phyloP scores from a whole-genome alignment of 1,140 invertebrate genomes.

The Marisa cornuarietis region DNA sequence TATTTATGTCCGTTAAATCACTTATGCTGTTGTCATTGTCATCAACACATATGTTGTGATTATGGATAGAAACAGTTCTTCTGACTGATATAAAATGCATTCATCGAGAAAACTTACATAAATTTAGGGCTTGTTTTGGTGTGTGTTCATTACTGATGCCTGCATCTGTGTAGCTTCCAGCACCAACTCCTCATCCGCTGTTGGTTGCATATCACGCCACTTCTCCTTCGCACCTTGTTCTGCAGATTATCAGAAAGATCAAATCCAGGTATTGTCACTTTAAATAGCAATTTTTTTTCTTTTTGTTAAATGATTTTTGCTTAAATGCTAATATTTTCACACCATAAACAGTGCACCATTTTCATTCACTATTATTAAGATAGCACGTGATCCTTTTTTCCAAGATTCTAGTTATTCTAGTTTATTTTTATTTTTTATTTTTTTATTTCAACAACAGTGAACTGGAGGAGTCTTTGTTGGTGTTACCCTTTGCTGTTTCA shows the following conservation, averaged over 20 bases:
- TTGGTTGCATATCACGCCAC: conserved; percentile 81
- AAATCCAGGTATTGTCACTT: conserved; percentile 69
- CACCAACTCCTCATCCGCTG: conserved; percentile 71
- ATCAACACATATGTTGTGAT: not conserved
- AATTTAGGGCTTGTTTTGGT: not conserved
- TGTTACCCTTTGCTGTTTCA: conserved; percentile 85
- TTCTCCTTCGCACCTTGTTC: conserved; percentile 81
- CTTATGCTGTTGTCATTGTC: not conserved
- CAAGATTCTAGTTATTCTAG: no score
- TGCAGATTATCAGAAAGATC: conserved; percentile 82
- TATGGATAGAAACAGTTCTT: not conserved
- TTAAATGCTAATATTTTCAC: not conserved
- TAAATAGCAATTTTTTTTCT: not conserved
- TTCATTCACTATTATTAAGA: no score
- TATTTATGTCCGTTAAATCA: not conserved
- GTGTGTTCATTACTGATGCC: not conserved
- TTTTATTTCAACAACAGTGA: conserved; percentile 72
- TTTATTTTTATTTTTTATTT: not conserved
- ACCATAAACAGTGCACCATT: not conserved
- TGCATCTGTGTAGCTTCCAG: conserved; percentile 46
- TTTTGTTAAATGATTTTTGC: not conserved
- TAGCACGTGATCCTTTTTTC: no score
- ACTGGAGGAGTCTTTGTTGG: conserved; percentile 86
- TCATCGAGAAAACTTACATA: not conserved
- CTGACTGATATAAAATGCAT: not conserved